Evolutionary conservation across 2,888 invertebrate genomes (phyloP).

Genomic region (Thelaira solivaga): DNA sequence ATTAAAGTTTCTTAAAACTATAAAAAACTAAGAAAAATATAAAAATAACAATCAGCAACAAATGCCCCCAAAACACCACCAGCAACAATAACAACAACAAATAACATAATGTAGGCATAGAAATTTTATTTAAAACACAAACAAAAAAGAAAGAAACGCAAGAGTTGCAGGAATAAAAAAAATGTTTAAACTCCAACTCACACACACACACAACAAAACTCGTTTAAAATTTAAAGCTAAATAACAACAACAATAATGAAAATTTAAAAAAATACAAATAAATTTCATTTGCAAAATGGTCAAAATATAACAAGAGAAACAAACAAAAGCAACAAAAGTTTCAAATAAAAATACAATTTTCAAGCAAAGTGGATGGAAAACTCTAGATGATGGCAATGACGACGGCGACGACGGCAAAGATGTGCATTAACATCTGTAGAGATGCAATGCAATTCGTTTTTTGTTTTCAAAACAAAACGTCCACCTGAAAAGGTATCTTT

Average conservation of each 20-base stretch:
- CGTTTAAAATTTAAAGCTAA: constrained; percentile 20
- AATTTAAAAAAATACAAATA: constrained; percentile 17
- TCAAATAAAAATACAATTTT: background rate
- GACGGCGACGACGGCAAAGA: constrained; percentile 23
- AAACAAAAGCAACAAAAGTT: background rate
- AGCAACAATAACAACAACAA: constrained; percentile 23
- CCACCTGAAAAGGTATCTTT: constrained; percentile 19
- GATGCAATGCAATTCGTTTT: background rate
- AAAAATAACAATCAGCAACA: constrained; percentile 9
- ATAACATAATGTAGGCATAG: constrained; percentile 46
- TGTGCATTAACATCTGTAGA: constrained; percentile 18
- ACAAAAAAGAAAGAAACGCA: constrained; percentile 35
- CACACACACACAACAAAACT: background rate
- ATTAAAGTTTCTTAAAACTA: constrained; percentile 2
- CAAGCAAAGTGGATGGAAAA: background rate
- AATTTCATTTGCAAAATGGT: constrained; percentile 55
- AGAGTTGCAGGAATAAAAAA: constrained; percentile 24
- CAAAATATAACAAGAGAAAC: constrained; percentile 47
- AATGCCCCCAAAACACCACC: constrained; percentile 25
- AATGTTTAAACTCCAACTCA: background rate
- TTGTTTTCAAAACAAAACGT: background rate
- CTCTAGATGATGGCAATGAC: constrained; percentile 22
- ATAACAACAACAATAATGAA: background rate
- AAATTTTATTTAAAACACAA: constrained; percentile 29
- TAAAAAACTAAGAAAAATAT: background rate